Base-by-base conservation (phyloP, 2,797 vertebrate genomes). In the Macrochelys suwanniensis region DNA sequence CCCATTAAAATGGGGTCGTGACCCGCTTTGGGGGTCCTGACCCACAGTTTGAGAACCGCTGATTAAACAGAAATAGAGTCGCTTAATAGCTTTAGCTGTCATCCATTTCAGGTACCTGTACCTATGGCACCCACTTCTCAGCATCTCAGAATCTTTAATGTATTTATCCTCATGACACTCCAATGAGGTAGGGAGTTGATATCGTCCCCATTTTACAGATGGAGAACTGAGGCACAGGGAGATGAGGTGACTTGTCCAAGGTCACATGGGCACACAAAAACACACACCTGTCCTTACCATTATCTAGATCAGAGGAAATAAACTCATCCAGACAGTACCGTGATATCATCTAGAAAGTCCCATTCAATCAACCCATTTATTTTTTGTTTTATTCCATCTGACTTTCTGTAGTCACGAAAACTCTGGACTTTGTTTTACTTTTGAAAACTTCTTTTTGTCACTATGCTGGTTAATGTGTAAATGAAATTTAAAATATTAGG, bases 201-300 rank as follows among this genome's bases (percentile, higher is more conserved):
- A 7, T 3, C 54, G 37, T 2, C 9, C 0, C 0, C 5, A 6
- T 11, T 53, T 85, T 83, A 50, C 16, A 68, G 26, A 42, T 0
- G 2, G 93, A 42, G 42, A 51, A 65, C 10, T 16, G 56, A 65
- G 26, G 47, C 13, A 16, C 76, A 71, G 1, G 23, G 37, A 11
- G 68, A 37, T 6, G 11, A 42, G 25, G 37, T 71, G 68, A 42
- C 5, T 71, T 11, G 37, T 71, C 68, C 68, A 71, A 71, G 10
- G 68, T 42, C 37, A 71, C 68, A 25, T 3, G 37, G 19, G 68
- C 68, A 65, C 17, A 65, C 15, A 65, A 65, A 65, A 33, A 33
- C 33, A 17, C 37, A 74, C 45, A 6, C 19, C 15, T 77, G 12
- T 28, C 45, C 74, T 77, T 77, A 16, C 45, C 25, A 47, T 49